Percentiles rank a stretch among this genome's conserved stretches.
phyloP scores from a whole-genome alignment of 1,140 invertebrate species.

The Camponotus pennsylvanicus region DNA sequence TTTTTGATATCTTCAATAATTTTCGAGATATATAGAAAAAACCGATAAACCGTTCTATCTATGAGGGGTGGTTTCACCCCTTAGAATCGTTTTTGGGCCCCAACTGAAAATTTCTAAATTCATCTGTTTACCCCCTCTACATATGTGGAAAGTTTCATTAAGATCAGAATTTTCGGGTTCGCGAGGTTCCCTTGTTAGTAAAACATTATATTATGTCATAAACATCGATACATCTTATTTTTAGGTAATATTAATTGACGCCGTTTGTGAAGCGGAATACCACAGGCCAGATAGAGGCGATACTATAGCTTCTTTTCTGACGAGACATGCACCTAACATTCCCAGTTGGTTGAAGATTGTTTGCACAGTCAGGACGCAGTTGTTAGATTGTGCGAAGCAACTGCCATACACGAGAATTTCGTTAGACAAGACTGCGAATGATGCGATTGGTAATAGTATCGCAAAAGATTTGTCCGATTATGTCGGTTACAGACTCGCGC shows the following conservation, averaged over 20 bases:
- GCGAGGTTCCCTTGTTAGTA: too few species aligned
- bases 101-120: too few species aligned
- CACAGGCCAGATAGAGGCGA: constrained; percentile 97
- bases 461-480: constrained; percentile 95
- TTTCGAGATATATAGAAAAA: too few species aligned
- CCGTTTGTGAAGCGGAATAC: constrained; percentile 98
- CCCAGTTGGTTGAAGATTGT: constrained; percentile 97
- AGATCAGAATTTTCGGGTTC: too few species aligned
- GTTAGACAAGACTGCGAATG: constrained; percentile 90
- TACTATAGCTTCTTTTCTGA: constrained; percentile 96
- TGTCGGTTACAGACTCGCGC: constrained; percentile 92
- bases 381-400: constrained; percentile 93
- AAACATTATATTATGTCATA: constrained; percentile 38
- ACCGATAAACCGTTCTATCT: too few species aligned
- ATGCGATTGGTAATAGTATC: constrained; percentile 86
- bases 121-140: too few species aligned
- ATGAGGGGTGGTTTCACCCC: too few species aligned
- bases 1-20: too few species aligned
- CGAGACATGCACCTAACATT: constrained; percentile 93
- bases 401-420: constrained; percentile 92
- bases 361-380: constrained; percentile 94
- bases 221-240: constrained; percentile 62
- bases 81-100: too few species aligned
- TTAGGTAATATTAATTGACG: constrained; percentile 94
- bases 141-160: too few species aligned